A percentile compares a stretch with the other conserved stretches of the same genome.
phyloP scores from a whole-genome alignment of 2,888 invertebrate genomes.

The Magallana nippona region DNA sequence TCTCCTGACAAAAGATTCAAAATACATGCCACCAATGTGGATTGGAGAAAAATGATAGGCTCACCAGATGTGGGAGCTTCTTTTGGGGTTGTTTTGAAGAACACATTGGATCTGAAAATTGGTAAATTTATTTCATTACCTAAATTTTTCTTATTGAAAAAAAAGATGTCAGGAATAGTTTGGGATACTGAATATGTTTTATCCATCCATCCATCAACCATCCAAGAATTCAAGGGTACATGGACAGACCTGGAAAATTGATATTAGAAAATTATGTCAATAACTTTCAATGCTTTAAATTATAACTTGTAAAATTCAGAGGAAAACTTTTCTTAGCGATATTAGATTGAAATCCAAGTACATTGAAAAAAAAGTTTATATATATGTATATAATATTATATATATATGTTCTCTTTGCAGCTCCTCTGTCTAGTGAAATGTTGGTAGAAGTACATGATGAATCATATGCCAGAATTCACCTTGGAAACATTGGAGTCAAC shows the following conservation, averaged over 20 bases:
- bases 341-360: too few relatives aligned
- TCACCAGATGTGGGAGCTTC: constrained; percentile 64
- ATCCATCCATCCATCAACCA: too few relatives aligned
- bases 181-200: too few relatives aligned
- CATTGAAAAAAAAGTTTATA: too few relatives aligned
- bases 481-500: constrained; percentile 61
- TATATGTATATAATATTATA: not conserved
- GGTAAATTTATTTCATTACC: constrained; percentile 50
- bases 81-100: constrained; percentile 66
- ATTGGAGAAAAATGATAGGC: constrained; percentile 66
- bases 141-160: not conserved
- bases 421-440: constrained; percentile 61
- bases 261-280: too few relatives aligned
- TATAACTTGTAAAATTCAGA: too few relatives aligned
- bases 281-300: too few relatives aligned
- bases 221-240: too few relatives aligned
- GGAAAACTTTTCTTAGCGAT: too few relatives aligned
- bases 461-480: constrained; percentile 64
- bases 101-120: constrained; percentile 61
- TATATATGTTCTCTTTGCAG: constrained; percentile 51
- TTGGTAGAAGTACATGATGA: constrained; percentile 66
- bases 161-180: too few relatives aligned
- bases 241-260: too few relatives aligned
- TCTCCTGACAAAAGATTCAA: constrained; percentile 16
- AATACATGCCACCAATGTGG: constrained; percentile 62